phyloP scores from a whole-genome alignment of 2,113 vertebrate genomes.

The Entomyzon cyanotis region DNA sequence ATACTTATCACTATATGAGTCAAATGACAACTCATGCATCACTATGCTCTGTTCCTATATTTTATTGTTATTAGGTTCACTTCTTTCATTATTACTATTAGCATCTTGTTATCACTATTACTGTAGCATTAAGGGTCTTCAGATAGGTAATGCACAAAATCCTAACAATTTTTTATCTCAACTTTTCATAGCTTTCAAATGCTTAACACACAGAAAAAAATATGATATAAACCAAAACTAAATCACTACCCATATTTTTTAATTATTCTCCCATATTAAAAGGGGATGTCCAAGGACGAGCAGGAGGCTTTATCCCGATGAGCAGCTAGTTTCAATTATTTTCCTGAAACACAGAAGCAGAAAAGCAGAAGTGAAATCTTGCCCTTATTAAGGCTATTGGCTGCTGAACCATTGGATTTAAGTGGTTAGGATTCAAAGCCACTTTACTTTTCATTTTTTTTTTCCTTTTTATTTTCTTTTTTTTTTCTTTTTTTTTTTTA shows the following conservation, averaged over 20 bases:
- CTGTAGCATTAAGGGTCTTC: background rate
- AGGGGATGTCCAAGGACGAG: background rate
- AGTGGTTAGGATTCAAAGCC: background rate
- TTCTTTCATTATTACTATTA: background rate
- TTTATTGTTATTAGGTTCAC: background rate
- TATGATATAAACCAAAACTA: rapidly evolving
- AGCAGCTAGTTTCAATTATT: background rate
- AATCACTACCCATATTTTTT: background rate
- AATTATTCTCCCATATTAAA: background rate
- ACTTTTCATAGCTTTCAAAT: background rate
- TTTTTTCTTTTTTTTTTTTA: too few species aligned
- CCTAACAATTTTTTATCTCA: background rate
- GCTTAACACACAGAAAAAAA: rapidly evolving
- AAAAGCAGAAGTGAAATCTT: background rate
- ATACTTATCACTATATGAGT: background rate
- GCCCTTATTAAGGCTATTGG: background rate
- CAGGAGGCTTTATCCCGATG: background rate
- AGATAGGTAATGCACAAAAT: background rate
- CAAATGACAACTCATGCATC: background rate
- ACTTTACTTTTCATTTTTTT: background rate
- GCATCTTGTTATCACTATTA: background rate
- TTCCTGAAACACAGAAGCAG: background rate
- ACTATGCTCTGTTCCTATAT: background rate
- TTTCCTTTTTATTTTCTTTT: too few species aligned
- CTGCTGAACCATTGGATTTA: background rate